Evolutionary conservation across 2,888 invertebrate species (phyloP).

Genomic region (Hirtodrosophila confusa): DNA sequence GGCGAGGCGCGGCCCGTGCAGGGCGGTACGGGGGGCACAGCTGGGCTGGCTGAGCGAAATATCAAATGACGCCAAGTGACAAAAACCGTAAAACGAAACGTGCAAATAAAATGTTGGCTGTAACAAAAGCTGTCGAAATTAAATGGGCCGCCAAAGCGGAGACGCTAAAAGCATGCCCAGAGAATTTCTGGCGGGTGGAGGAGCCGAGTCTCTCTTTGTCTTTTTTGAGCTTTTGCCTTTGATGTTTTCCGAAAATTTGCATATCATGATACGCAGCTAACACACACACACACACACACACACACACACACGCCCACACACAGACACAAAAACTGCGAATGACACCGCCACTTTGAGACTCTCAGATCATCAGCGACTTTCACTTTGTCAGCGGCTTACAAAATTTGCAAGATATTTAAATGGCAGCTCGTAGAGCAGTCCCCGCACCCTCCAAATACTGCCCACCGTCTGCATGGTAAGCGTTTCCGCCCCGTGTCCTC

Average conservation of each 20-base stretch:
- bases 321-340: constrained; percentile 21
- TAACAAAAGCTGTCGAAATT: constrained; percentile 79
- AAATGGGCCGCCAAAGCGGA: constrained; percentile 74
- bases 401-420: constrained; percentile 50
- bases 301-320: constrained; percentile 8
- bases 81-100: constrained; percentile 78
- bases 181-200: constrained; percentile 12
- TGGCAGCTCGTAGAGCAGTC: constrained; percentile 18
- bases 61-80: constrained; percentile 78
- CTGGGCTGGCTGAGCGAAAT: constrained; percentile 48
- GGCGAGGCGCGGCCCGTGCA: constrained; percentile 18
- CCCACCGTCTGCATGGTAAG: constrained; percentile 35
- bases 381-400: constrained; percentile 57
- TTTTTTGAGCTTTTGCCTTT: constrained; percentile 70
- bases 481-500: constrained; percentile 1
- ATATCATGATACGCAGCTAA: constrained; percentile 74
- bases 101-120: constrained; percentile 78
- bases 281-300: constrained; percentile 26
- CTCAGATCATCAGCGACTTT: constrained; percentile 59
- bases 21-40: not conserved
- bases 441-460: constrained; percentile 7
- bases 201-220: constrained; percentile 56
- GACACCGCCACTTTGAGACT: constrained; percentile 49
- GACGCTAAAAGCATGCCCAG: constrained; percentile 33
- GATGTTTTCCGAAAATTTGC: constrained; percentile 69